Evolutionary conservation across 1,140 invertebrate genomes (phyloP), one percentile per base, ranked within the genome.

Genomic region (Nasonia longicornis): DNA sequence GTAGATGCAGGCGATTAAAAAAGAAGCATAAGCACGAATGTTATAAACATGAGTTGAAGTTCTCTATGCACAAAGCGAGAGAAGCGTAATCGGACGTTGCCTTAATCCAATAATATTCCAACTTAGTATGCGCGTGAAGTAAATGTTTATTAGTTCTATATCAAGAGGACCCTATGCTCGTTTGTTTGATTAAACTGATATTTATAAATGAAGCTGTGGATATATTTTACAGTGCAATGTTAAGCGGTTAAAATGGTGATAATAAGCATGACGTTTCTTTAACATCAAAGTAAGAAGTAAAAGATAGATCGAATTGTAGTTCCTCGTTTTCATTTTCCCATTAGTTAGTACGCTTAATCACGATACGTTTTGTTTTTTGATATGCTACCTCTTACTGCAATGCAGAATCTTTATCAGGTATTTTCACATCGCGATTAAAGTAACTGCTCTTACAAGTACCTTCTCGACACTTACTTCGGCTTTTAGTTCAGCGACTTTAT

Each of bases 401-500:
- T 78, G 73, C 42, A 75, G 42, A 70, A 58, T 35, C 66, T 42
- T 71, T 70, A 75, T 77, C 12, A 8, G 66, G 67, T 82, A 79
- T 79, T 69, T 79, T 74, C 35, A 78, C 42, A 75, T 64, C 42
- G 31, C 48, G 73, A 77, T 64, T 69, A 6, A 31, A 73, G 11
- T 42, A 80, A 72, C 64, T 45, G 16, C 31, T 76, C 26, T 35
- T 64, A 72, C 31, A 63, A 76, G 22, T 78, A 31, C 81, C 73
- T 70, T 75, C 69, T 35, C 58, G 22, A 77, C 71, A 89, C 90
- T 91, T 92, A 98, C 97, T 95, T 98, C 97, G 63, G 97, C 96
- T 91, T 97, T 96, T 20, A 98, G 91, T 90, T 98, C 96, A 45
- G 95, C 96, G 80, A 98, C 94, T 90, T 96, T 96, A 90, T 98